These are phyloP conservation scores for Imbricaverruca yamaguchii DNA, from an alignment of 2,888 invertebrate species.

Conservation along the genomic window DNA sequence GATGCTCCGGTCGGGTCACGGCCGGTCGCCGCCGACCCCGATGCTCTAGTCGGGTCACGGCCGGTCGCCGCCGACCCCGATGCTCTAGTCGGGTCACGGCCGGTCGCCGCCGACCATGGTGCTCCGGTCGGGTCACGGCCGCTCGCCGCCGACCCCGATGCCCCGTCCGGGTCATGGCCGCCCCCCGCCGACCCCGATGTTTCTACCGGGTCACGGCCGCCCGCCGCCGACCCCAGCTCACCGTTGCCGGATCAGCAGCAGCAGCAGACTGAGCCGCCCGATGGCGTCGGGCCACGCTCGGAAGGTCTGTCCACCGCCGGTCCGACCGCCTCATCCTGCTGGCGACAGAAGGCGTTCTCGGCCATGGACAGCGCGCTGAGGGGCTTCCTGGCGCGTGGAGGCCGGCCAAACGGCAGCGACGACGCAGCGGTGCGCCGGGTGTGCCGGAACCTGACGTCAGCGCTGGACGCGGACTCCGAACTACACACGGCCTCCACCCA, in stretches of 20 bases:
- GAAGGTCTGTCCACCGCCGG: not conserved
- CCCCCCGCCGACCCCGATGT: not conserved
- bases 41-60: not conserved
- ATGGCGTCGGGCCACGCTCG: too few species aligned
- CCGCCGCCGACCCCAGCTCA: not conserved
- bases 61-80: too few species aligned
- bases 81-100: too few species aligned
- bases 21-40: not conserved
- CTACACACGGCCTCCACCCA: not conserved
- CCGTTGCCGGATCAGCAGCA: not conserved
- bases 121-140: not conserved
- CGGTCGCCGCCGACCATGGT: not conserved
- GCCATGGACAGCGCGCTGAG: constrained; percentile 1
- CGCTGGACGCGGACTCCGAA: not conserved
- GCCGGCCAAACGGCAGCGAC: not conserved
- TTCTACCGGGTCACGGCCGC: not conserved
- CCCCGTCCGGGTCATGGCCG: not conserved
- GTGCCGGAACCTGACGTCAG: not conserved
- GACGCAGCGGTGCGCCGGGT: not conserved
- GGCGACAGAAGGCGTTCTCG: not conserved
- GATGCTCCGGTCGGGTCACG: not conserved
- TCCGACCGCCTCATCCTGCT: not conserved
- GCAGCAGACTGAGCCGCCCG: not conserved
- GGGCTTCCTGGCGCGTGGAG: not conserved
- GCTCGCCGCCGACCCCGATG: not conserved